Evolutionary conservation across 2,797 vertebrate genomes (phyloP).

Genomic region (Chaetophractus vellerosus): DNA sequence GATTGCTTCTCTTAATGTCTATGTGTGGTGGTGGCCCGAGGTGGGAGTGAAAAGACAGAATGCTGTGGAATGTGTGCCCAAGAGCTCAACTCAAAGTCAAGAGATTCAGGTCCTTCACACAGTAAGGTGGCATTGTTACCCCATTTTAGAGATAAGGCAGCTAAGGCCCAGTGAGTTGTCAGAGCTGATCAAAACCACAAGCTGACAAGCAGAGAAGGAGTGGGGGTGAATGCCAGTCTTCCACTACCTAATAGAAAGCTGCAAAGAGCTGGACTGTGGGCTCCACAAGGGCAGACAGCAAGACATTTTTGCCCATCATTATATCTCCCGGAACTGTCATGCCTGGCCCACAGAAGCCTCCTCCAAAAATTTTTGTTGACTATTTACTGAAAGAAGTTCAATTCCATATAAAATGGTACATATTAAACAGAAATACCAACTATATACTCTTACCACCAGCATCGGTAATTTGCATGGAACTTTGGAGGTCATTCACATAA

Average conservation of each 20-base stretch:
- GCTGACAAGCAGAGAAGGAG: not conserved
- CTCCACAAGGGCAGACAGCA: not conserved
- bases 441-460: not conserved
- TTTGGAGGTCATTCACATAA: not conserved
- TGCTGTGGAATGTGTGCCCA: not conserved
- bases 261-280: not conserved
- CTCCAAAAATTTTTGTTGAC: not conserved
- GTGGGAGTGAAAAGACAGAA: not conserved
- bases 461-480: not conserved
- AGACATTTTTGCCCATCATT: not conserved
- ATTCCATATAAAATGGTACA: not conserved
- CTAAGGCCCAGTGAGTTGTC: not conserved
- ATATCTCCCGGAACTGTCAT: not conserved
- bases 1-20: not conserved
- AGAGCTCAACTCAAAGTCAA: not conserved
- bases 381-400: not conserved
- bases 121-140: not conserved
- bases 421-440: not conserved
- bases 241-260: not conserved
- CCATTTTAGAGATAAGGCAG: not conserved
- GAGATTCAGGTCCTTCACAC: not conserved
- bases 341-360: not conserved
- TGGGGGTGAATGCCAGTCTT: not conserved
- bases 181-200: not conserved
- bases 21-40: fast-evolving